phyloP scores from a whole-genome alignment of 2,888 invertebrate species.

The Conus canariensis region DNA sequence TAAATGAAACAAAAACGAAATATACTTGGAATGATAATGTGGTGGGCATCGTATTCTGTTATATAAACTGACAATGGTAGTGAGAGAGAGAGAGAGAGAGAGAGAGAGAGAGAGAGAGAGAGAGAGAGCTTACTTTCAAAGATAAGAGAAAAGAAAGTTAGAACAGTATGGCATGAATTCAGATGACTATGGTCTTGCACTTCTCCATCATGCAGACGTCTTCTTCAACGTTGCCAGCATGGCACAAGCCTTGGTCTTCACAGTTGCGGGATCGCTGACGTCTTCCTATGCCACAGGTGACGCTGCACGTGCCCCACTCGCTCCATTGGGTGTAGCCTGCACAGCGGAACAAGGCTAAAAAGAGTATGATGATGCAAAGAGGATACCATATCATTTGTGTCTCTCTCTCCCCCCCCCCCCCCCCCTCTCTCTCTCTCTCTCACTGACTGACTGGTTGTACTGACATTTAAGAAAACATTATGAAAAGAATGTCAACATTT shows the following conservation, averaged over 20 bases:
- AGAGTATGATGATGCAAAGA: too few species aligned
- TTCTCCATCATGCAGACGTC: slow-evolving; percentile 31
- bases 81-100: too few species aligned
- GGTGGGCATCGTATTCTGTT: not conserved
- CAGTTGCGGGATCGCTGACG: slow-evolving; percentile 20
- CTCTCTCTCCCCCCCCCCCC: too few species aligned
- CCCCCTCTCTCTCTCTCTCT: too few species aligned
- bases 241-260: slow-evolving; percentile 21
- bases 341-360: not conserved
- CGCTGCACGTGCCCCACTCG: slow-evolving; percentile 36
- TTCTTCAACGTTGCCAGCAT: slow-evolving; percentile 29
- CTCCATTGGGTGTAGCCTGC: slow-evolving; percentile 31
- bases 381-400: too few species aligned
- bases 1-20: too few species aligned
- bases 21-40: not conserved
- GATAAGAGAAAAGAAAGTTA: not conserved
- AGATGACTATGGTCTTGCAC: not conserved
- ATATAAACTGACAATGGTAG: not conserved
- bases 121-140: not conserved
- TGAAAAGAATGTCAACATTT: too few species aligned
- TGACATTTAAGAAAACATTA: too few species aligned
- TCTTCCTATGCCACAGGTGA: slow-evolving; percentile 31
- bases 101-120: not conserved
- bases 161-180: not conserved
- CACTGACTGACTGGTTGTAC: too few species aligned